Conservation (phyloP, 2,888 invertebrate genomes). For the Cryptus viduatorius region DNA sequence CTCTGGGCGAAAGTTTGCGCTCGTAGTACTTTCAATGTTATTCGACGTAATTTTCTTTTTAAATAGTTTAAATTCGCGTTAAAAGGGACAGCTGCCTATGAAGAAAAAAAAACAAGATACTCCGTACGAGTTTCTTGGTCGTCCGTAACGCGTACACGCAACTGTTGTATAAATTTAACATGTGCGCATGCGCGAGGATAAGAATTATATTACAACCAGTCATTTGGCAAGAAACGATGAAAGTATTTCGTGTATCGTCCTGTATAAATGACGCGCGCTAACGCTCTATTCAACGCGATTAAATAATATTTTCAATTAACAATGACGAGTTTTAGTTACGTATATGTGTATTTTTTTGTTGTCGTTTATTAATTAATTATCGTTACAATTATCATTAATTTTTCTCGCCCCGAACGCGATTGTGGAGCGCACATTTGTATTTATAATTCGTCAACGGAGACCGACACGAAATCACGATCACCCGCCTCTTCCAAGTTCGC, state of each 20-base stretch:
- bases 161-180: slow-evolving; percentile 39
- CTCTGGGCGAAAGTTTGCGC: slow-evolving; percentile 53
- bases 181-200: slow-evolving; percentile 49
- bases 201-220: slow-evolving; percentile 78
- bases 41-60: slow-evolving; percentile 42
- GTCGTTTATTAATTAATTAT: slow-evolving; percentile 54
- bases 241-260: slow-evolving; percentile 67
- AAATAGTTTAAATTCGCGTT: slow-evolving; percentile 56
- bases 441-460: slow-evolving; percentile 60
- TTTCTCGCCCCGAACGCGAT: slow-evolving; percentile 44
- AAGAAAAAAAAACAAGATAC: slow-evolving; percentile 61
- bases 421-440: slow-evolving; percentile 54
- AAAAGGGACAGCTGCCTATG: slow-evolving; percentile 68
- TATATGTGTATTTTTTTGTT: slow-evolving; percentile 69
- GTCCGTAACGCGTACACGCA: slow-evolving; percentile 27
- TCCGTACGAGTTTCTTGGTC: slow-evolving; percentile 51
- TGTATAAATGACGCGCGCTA: slow-evolving; percentile 62
- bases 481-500: slow-evolving; percentile 61
- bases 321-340: slow-evolving; percentile 73
- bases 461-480: slow-evolving; percentile 67
- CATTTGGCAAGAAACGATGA: slow-evolving; percentile 72
- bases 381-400: slow-evolving; percentile 64
- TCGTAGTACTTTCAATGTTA: slow-evolving; percentile 57
- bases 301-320: slow-evolving; percentile 71
- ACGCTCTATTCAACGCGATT: slow-evolving; percentile 65